Conservation (phyloP, 2,888 invertebrate species). For the Andrena haemorrhoa region DNA sequence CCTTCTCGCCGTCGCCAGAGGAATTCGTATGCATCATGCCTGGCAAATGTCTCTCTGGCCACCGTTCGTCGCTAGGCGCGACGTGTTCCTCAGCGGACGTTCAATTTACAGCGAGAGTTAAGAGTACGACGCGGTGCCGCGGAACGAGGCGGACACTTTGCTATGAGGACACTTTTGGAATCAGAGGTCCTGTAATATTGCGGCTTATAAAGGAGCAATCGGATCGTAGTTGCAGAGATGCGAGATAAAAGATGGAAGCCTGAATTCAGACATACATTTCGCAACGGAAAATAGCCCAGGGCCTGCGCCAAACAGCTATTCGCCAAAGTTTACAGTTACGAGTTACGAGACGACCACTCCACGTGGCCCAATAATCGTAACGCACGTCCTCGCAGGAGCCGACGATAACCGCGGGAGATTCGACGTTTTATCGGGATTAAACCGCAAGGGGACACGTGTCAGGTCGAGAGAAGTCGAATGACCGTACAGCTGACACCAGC, state of each 20-base stretch:
- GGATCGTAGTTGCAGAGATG: too few relatives aligned
- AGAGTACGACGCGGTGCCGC: neutral
- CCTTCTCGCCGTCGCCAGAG: neutral
- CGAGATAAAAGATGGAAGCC: too few relatives aligned
- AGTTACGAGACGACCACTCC: too few relatives aligned
- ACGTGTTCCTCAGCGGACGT: slow-evolving; percentile 13
- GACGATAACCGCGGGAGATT: slow-evolving; percentile 20
- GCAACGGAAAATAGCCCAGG: too few relatives aligned
- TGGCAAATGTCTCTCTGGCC: slow-evolving; percentile 39
- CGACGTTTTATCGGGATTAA: slow-evolving; percentile 19
- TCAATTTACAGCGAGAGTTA: slow-evolving; percentile 18
- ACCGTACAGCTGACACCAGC: slow-evolving; percentile 32
- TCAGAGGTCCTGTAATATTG: too few relatives aligned
- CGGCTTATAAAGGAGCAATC: too few relatives aligned
- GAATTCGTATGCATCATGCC: slow-evolving; percentile 55
- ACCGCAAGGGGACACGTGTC: slow-evolving; percentile 1
- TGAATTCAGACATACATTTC: too few relatives aligned
- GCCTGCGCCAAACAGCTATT: too few relatives aligned
- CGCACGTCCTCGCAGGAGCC: slow-evolving; percentile 1
- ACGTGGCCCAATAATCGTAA: neutral
- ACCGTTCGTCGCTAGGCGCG: slow-evolving; percentile 19
- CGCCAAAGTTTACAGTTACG: too few relatives aligned
- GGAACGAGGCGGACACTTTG: neutral
- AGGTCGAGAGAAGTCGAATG: slow-evolving; percentile 7
- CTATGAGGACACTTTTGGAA: too few relatives aligned